Conservation (phyloP, 2,888 invertebrate genomes). For the Macaria notata region DNA sequence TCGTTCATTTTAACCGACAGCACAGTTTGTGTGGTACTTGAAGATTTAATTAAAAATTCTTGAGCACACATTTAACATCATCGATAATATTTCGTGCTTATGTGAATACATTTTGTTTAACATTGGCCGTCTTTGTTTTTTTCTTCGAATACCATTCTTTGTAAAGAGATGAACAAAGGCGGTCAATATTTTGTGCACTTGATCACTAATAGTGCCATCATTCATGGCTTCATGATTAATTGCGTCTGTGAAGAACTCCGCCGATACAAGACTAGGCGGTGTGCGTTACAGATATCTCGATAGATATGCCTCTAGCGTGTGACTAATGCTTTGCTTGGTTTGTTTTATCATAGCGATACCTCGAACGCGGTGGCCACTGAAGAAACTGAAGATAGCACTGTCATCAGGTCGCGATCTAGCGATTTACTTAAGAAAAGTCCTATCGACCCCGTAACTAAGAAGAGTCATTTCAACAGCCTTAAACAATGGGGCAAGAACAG, state of each 20-base stretch:
- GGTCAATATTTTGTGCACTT: constrained; percentile 73
- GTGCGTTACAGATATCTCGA: constrained; percentile 62
- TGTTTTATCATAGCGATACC: constrained; percentile 80
- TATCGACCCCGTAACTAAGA: constrained; percentile 78
- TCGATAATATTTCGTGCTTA: constrained; percentile 75
- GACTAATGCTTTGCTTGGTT: constrained; percentile 83
- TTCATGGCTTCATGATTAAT: constrained; percentile 79
- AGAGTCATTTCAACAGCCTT: constrained; percentile 89
- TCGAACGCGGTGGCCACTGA: constrained; percentile 78
- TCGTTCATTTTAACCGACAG: constrained; percentile 55
- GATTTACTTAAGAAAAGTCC: constrained; percentile 88
- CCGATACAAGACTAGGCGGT: constrained; percentile 74
- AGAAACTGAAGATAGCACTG: constrained; percentile 79
- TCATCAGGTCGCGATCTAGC: constrained; percentile 87
- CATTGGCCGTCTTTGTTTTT: constrained; percentile 72
- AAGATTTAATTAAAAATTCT: constrained; percentile 61
- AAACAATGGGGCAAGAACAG: constrained; percentile 93
- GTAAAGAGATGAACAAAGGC: constrained; percentile 50
- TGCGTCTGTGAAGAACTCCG: constrained; percentile 59
- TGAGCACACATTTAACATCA: constrained; percentile 74
- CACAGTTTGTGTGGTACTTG: constrained; percentile 76
- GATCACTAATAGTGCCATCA: constrained; percentile 78
- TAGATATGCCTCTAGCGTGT: constrained; percentile 79
- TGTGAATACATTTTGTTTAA: constrained; percentile 75
- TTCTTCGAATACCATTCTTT: constrained; percentile 41